These are phyloP conservation scores for Glossophaga mutica DNA, from an alignment of 2,797 vertebrate genomes.

Conservation along the genomic window DNA sequence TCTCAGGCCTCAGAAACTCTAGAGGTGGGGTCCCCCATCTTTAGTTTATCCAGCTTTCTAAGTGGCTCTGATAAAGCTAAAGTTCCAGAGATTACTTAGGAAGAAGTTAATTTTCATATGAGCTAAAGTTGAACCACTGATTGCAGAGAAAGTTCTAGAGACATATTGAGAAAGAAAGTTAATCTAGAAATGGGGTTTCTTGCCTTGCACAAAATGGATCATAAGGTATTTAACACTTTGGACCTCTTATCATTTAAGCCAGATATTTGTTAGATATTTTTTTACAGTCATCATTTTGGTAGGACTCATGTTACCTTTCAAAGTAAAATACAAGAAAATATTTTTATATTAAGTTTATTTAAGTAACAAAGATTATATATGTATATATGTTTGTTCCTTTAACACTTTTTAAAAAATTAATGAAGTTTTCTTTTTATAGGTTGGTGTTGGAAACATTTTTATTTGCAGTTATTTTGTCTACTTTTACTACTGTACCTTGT, in stretches of 20 bases:
- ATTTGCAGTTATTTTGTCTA: slow-evolving; percentile 91
- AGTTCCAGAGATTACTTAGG: slow-evolving; percentile 5
- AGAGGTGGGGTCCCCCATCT: neutral
- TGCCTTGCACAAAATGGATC: neutral
- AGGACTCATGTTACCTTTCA: neutral
- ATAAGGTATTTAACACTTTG: slow-evolving; percentile 18
- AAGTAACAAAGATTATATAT: neutral
- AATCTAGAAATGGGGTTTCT: neutral
- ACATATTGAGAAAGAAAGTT: neutral
- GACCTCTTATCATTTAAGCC: slow-evolving; percentile 6
- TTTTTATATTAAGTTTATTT: neutral
- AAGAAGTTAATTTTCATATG: neutral
- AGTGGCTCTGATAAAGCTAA: slow-evolving; percentile 16
- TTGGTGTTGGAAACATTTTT: slow-evolving; percentile 93
- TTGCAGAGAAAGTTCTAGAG: slow-evolving; percentile 35
- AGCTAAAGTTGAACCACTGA: neutral
- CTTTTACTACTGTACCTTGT: slow-evolving; percentile 93
- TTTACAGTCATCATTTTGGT: slow-evolving; percentile 15
- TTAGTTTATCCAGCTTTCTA: neutral
- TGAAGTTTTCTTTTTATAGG: slow-evolving; percentile 79
- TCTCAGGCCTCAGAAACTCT: neutral
- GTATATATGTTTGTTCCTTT: neutral
- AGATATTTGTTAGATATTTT: neutral
- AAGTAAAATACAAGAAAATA: neutral
- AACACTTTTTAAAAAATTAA: slow-evolving; percentile 21